phyloP scores from a whole-genome alignment of 2,888 invertebrate genomes.

The Melolontha melolontha region DNA sequence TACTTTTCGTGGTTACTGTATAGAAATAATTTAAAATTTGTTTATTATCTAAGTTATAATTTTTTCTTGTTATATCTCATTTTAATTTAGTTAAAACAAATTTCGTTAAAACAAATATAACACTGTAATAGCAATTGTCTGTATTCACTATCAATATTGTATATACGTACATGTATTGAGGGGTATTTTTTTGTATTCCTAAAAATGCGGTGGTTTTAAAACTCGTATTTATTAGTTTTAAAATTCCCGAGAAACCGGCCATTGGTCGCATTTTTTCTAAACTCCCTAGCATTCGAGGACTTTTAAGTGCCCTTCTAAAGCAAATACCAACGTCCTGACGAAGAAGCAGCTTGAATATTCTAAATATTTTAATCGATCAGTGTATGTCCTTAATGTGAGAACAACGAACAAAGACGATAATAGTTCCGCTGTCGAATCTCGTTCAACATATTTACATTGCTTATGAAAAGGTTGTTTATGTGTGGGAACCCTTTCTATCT shows the following conservation, averaged over 20 bases:
- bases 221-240: background rate
- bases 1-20: no score
- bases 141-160: no score
- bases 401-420: background rate
- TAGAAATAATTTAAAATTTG: no score
- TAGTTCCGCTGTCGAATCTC: conserved; percentile 5
- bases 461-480: conserved; percentile 4
- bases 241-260: conserved; percentile 5
- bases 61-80: no score
- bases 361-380: conserved; percentile 28
- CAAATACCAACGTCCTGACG: conserved; percentile 4
- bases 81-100: no score
- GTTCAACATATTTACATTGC: conserved; percentile 7
- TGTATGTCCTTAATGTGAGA: conserved; percentile 18
- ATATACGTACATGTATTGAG: no score
- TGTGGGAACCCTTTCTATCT: conserved; percentile 24
- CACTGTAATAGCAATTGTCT: no score
- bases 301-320: conserved; percentile 15
- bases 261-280: no score
- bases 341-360: conserved; percentile 14
- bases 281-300: conserved; percentile 7
- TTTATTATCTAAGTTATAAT: no score
- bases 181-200: no score
- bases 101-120: no score
- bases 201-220: no score